Base-by-base conservation (phyloP, 2,113 vertebrate genomes). In the Oryzias celebensis region DNA sequence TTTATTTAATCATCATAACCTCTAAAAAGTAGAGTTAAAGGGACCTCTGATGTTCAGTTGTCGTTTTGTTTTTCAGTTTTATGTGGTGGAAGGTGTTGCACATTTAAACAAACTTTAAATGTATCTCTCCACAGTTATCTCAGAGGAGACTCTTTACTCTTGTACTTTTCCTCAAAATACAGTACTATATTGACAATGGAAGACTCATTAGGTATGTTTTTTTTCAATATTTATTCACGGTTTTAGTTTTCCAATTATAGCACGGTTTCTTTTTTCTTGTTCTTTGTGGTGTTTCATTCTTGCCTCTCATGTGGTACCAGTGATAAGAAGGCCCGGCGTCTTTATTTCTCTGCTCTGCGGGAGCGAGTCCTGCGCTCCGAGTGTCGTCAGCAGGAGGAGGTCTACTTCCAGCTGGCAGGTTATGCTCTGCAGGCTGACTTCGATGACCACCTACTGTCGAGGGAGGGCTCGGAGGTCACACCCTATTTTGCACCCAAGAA, bases 331-430 rank as follows among this genome's bases (percentile, higher is more conserved):
- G 92, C 93, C 48, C 85, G 93, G 44, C 90, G 90, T 31, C 92
- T 95, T 4, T 96, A 96, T 83, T 98, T 94, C 73, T 90, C 85
- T 18, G 94, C 95, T 58, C 79, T 97, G 54, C 91, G 92, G 49
- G 94, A 96, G 67, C 92, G 91, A 44, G 94, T 96, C 6, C 90
- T 95, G 52, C 78, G 90, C 68, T 98, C 96, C 10, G 91, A 91
- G 51, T 94, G 94, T 53, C 77, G 86, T 57, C 93, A 94, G 87
- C 93, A 92, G 71, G 96, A 98, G 90, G 96, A 94, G 79, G 91
- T 92, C 69, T 97, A 96, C 83, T 97, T 97, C 86, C 91, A 96
- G 82, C 90, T 96, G 68, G 94, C 94, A 4, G 93, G 93, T 42
- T 95, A 94, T 10, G 93, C 92, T 48, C 77, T 96, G 47, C 95